A percentile compares a stretch with the other conserved stretches of the same genome.
These are phyloP conservation scores for Lepidonotus clava DNA, from an alignment of 2,888 invertebrate genomes.

Conservation along the genomic window DNA sequence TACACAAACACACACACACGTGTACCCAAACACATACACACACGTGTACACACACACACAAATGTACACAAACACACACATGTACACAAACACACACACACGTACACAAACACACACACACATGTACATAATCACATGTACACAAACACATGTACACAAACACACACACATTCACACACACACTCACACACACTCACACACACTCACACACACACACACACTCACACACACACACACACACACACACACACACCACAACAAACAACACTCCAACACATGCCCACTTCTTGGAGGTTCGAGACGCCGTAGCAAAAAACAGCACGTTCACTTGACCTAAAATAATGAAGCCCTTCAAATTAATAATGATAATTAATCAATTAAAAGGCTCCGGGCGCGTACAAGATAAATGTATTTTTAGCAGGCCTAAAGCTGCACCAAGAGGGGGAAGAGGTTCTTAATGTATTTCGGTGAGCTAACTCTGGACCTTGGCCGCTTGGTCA, in stretches of 20 bases:
- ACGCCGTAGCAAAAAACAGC: not conserved
- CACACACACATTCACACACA: constrained; percentile 16
- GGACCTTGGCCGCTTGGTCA: no score
- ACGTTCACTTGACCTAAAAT: not conserved
- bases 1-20: constrained; percentile 43
- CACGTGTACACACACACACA: constrained; percentile 55
- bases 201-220: not conserved
- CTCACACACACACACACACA: constrained; percentile 45
- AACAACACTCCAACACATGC: constrained; percentile 51
- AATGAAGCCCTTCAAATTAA: not conserved
- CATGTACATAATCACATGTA: not conserved
- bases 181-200: not conserved
- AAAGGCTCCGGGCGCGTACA: not conserved
- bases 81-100: constrained; percentile 19
- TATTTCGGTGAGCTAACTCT: no score
- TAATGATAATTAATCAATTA: constrained; percentile 13
- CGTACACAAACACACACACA: not conserved
- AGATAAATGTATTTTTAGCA: not conserved
- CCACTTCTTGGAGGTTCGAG: no score
- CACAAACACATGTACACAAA: constrained; percentile 39
- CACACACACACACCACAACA: constrained; percentile 52
- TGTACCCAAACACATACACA: constrained; percentile 52
- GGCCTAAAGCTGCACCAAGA: no score
- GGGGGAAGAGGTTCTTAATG: no score
- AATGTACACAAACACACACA: constrained; percentile 18